These are phyloP conservation scores for Caenorhabditis uteleia DNA, from an alignment of 2,888 invertebrate species.

Conservation along the genomic window DNA sequence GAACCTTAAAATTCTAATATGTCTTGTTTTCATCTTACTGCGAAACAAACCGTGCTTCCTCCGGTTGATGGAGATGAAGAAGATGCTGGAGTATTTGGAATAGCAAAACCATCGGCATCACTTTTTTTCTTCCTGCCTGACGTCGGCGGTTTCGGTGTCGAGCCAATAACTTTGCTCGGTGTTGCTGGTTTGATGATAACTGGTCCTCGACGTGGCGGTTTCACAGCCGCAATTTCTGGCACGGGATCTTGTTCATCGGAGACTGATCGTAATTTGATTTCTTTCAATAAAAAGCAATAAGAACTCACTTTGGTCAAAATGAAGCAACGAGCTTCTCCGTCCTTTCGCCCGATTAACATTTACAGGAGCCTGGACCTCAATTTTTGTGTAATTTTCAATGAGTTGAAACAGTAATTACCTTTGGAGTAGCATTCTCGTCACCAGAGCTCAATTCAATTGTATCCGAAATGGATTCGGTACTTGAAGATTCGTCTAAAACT, in stretches of 20 bases:
- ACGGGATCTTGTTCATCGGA: neutral
- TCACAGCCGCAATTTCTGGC: neutral
- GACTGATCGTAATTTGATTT: neutral
- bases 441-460: neutral
- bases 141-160: too few species aligned
- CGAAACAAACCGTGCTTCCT: too few species aligned
- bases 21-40: too few species aligned
- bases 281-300: too few species aligned
- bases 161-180: neutral
- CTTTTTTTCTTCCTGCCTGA: too few species aligned
- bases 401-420: neutral
- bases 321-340: neutral
- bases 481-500: neutral
- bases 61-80: too few species aligned
- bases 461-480: neutral
- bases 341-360: too few species aligned
- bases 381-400: too few species aligned
- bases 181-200: constrained; percentile 1
- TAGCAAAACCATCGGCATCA: too few species aligned
- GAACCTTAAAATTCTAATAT: neutral
- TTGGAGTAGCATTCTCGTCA: constrained; percentile 1
- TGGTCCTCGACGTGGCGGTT: neutral
- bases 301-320: neutral
- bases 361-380: too few species aligned
- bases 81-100: too few species aligned